These are phyloP conservation scores for Chondrilla cf. caribensis DNA, from an alignment of 37 sponge, comb jelly and placozoan genomes.

Conservation along the genomic window DNA sequence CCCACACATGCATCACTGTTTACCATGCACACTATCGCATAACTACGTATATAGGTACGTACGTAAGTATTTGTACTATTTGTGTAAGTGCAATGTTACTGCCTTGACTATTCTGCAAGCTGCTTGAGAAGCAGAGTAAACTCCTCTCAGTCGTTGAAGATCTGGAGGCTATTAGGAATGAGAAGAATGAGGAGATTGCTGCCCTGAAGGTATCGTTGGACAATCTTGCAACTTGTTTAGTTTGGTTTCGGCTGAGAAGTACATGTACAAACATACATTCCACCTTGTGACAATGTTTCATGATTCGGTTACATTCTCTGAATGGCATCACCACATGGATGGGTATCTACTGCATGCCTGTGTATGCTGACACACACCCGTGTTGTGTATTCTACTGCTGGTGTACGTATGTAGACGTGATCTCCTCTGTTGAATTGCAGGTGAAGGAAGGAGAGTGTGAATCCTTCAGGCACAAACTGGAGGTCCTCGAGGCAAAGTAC, in stretches of 20 bases:
- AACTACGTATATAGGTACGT: background rate
- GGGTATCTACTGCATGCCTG: no score
- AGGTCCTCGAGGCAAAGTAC: conserved; percentile 7
- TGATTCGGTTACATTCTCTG: no score
- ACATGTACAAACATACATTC: background rate
- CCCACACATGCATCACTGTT: background rate
- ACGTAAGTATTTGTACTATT: background rate
- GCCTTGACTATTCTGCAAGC: conserved; percentile 57
- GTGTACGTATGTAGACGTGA: no score
- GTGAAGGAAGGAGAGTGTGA: conserved; percentile 1
- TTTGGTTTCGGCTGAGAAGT: no score
- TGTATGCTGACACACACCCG: no score
- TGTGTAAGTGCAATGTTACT: background rate
- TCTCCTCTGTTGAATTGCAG: background rate
- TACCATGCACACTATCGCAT: background rate
- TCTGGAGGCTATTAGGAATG: conserved; percentile 44
- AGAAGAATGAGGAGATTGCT: conserved; percentile 51
- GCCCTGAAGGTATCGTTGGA: conserved; percentile 48
- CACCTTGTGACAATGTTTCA: background rate
- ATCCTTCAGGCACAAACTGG: conserved; percentile 9
- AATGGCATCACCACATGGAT: no score
- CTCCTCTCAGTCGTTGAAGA: conserved; percentile 45
- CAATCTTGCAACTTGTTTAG: no score
- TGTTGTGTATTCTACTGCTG: no score
- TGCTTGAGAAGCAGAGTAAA: conserved; percentile 28